Conservation (phyloP, 2,113 vertebrate species). For the Ptilonorhynchus violaceus region DNA sequence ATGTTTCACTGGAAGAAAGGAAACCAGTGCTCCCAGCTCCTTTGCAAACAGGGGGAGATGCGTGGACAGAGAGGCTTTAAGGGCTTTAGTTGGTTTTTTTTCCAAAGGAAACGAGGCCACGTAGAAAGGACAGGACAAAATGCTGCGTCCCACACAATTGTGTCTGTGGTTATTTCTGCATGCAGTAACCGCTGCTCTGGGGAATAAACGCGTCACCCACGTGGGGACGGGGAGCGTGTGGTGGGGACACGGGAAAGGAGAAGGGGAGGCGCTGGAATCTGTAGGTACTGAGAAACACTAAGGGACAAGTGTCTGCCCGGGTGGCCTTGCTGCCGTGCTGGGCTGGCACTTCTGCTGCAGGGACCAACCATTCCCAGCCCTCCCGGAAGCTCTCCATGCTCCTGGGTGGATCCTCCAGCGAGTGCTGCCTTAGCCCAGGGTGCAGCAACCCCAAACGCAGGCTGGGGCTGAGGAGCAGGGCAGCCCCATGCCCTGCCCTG, state of each 20-base stretch:
- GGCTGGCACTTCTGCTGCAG: neutral
- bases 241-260: neutral
- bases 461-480: neutral
- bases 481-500: neutral
- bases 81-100: neutral
- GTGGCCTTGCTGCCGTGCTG: neutral
- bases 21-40: neutral
- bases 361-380: neutral
- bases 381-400: neutral
- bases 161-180: neutral
- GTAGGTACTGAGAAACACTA: neutral
- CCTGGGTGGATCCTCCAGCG: neutral
- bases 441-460: accelerated
- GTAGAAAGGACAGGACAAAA: neutral
- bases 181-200: neutral
- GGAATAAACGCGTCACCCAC: neutral
- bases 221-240: neutral
- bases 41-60: no score
- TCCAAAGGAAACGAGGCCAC: neutral
- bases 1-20: neutral
- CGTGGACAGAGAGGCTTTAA: accelerated
- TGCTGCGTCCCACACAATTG: accelerated
- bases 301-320: neutral
- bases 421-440: neutral
- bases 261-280: neutral